Conservation (phyloP, 2,797 vertebrate genomes). For the Rhyacichthys aspro region DNA sequence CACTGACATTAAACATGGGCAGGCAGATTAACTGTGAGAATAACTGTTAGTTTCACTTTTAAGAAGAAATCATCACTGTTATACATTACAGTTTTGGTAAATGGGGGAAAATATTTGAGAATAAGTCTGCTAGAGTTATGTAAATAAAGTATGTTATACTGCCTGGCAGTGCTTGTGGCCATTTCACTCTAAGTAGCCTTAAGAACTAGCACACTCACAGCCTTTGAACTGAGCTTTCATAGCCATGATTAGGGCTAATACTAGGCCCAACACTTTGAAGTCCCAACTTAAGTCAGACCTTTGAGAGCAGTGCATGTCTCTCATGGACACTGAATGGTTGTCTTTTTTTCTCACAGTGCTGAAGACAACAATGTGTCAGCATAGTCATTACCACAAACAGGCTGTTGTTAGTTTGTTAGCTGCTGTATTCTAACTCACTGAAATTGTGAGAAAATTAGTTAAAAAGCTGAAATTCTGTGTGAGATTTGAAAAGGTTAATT, state of each 20-base stretch:
- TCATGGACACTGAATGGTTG: constrained; percentile 30
- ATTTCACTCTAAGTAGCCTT: constrained; percentile 33
- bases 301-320: constrained; percentile 31
- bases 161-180: constrained; percentile 24
- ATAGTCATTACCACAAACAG: constrained; percentile 58
- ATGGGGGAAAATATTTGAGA: constrained; percentile 46
- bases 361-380: constrained; percentile 40
- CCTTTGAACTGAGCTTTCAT: constrained; percentile 67
- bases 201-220: constrained; percentile 35
- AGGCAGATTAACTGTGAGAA: constrained; percentile 60
- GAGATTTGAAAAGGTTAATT: neutral
- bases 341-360: constrained; percentile 50
- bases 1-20: constrained; percentile 44
- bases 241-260: constrained; percentile 56
- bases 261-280: constrained; percentile 62
- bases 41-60: constrained; percentile 28
- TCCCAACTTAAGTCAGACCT: constrained; percentile 38
- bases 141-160: constrained; percentile 48
- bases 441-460: neutral
- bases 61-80: constrained; percentile 41
- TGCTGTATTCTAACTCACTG: constrained; percentile 10
- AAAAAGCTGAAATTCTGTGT: neutral
- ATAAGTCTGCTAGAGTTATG: constrained; percentile 22
- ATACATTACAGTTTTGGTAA: constrained; percentile 41
- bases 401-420: constrained; percentile 54